Percentiles rank a stretch among this genome's conserved stretches.
These are phyloP conservation scores for Pantherophis alleghaniensis DNA, from an alignment of 2,797 vertebrate species.

Conservation along the genomic window DNA sequence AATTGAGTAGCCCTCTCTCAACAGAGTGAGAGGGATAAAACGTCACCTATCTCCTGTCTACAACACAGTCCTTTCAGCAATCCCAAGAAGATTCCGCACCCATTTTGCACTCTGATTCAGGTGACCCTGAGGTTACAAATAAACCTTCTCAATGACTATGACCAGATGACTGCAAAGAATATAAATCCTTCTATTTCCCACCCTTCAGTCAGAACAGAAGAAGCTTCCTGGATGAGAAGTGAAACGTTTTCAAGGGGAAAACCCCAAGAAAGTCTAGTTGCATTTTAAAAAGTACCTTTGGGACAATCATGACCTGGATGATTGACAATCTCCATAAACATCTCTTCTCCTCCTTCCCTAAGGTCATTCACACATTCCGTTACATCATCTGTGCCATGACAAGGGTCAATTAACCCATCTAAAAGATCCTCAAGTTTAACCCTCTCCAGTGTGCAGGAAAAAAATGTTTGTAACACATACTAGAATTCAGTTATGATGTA, in stretches of 20 bases:
- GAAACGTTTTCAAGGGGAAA: not conserved
- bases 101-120: not conserved
- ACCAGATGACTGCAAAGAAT: not conserved
- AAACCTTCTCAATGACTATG: not conserved
- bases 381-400: not conserved
- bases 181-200: not conserved
- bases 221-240: not conserved
- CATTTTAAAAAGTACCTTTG: not conserved
- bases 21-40: not conserved
- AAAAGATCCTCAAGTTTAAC: not conserved
- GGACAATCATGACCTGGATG: not conserved
- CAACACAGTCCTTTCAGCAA: not conserved
- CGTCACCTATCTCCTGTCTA: not conserved
- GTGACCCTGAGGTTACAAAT: not conserved
- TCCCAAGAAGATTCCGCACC: not conserved
- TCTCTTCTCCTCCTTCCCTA: not conserved
- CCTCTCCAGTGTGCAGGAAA: too few relatives aligned
- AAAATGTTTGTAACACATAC: not conserved
- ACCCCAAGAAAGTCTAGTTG: not conserved
- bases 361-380: not conserved
- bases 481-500: not conserved
- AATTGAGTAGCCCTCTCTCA: not conserved
- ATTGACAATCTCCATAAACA: not conserved
- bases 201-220: not conserved
- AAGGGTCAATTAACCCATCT: not conserved